A percentile compares a stretch with the other conserved stretches of the same genome.
Conservation (phyloP, 2,888 invertebrate genomes). For the Cantharis lateralis region DNA sequence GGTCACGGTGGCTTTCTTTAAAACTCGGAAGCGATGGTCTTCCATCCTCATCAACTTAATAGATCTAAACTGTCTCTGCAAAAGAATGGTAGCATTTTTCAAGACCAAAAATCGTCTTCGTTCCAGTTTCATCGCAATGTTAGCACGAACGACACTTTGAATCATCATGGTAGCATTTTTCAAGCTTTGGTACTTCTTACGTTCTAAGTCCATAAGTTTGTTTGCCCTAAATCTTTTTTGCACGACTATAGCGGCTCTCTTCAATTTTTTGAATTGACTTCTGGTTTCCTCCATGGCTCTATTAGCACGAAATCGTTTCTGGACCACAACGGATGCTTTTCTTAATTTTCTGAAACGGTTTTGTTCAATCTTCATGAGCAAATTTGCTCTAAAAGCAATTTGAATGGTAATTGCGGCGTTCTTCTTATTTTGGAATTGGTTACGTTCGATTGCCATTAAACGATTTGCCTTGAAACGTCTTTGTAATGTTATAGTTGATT, state of each 20-base stretch:
- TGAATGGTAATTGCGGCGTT: conserved; percentile 52
- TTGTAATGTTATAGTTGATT: conserved; percentile 36
- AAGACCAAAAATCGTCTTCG: neutral
- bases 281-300: conserved; percentile 28
- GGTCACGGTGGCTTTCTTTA: conserved; percentile 30
- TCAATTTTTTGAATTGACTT: conserved; percentile 46
- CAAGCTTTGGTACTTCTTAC: conserved; percentile 23
- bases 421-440: neutral
- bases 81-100: neutral
- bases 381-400: conserved; percentile 49
- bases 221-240: conserved; percentile 56
- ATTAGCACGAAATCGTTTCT: conserved; percentile 42
- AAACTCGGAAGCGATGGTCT: neutral
- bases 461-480: conserved; percentile 36
- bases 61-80: conserved; percentile 10
- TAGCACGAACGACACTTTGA: conserved; percentile 4
- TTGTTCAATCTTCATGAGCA: conserved; percentile 37
- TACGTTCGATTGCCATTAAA: conserved; percentile 42
- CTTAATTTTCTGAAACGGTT: conserved; percentile 45
- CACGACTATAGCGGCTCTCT: conserved; percentile 47
- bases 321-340: conserved; percentile 42
- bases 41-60: neutral
- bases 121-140: neutral
- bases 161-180: conserved; percentile 8
- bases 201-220: conserved; percentile 47